phyloP scores from a whole-genome alignment of 2,113 vertebrate genomes.

The Megalops atlanticus region DNA sequence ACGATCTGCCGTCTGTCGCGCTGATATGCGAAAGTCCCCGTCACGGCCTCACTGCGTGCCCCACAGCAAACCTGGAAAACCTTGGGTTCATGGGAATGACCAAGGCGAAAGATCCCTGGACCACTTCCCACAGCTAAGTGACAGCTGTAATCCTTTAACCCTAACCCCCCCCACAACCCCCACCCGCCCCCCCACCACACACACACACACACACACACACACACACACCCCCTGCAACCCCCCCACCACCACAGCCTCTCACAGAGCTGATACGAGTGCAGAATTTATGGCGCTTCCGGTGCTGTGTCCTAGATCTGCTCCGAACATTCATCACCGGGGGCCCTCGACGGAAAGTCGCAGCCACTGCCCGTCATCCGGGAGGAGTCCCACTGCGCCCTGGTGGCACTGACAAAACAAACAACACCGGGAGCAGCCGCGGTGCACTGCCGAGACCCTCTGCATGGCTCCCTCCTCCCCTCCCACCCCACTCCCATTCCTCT shows the following conservation, averaged over 20 bases:
- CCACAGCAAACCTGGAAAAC: constrained; percentile 76
- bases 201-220: constrained; percentile 23
- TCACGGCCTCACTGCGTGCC: constrained; percentile 76
- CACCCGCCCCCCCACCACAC: constrained; percentile 42
- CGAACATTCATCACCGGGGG: constrained; percentile 74
- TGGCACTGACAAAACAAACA: constrained; percentile 74
- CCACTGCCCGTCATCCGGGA: constrained; percentile 68
- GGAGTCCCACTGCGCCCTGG: constrained; percentile 58
- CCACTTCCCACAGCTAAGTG: constrained; percentile 92
- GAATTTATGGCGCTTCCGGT: constrained; percentile 82
- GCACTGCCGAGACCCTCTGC: constrained; percentile 30
- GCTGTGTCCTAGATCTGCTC: constrained; percentile 75
- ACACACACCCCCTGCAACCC: background rate
- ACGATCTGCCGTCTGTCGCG: constrained; percentile 45
- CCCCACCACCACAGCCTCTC: constrained; percentile 56
- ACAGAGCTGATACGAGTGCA: constrained; percentile 56
- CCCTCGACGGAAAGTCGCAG: constrained; percentile 62
- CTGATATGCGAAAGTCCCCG: constrained; percentile 72
- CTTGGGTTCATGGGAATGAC: constrained; percentile 93
- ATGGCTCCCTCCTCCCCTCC: constrained; percentile 36
- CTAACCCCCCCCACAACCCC: constrained; percentile 52
- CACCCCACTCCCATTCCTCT: constrained; percentile 29
- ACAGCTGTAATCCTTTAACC: constrained; percentile 92
- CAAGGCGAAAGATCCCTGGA: constrained; percentile 85
- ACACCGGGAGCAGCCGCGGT: constrained; percentile 28